Evolutionary conservation across 2,113 vertebrate genomes (phyloP).

Genomic region (Psilopsiagon aurifrons): DNA sequence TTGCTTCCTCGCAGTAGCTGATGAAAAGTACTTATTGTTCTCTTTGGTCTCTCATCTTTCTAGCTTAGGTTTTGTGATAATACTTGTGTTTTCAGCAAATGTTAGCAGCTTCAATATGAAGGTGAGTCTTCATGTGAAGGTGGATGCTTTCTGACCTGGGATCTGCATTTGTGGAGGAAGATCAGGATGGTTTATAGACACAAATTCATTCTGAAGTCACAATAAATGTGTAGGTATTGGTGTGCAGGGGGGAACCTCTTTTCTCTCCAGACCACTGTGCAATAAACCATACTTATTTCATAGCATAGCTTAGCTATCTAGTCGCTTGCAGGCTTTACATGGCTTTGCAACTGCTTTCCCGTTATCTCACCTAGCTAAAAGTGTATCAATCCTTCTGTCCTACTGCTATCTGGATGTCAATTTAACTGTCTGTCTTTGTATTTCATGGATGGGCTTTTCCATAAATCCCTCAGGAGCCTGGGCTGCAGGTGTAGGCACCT

Average conservation of each 20-base stretch:
- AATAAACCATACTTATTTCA: not conserved
- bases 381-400: not conserved
- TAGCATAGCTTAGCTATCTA: not conserved
- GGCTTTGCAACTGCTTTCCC: not conserved
- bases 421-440: not conserved
- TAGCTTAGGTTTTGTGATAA: not conserved
- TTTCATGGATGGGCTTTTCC: not conserved
- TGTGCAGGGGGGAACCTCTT: not conserved
- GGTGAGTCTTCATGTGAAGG: not conserved
- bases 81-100: not conserved
- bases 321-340: not conserved
- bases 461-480: not conserved
- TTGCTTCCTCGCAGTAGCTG: not conserved
- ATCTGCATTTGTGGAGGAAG: not conserved
- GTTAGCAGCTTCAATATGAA: rapidly evolving
- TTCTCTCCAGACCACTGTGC: not conserved
- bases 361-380: not conserved
- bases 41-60: not conserved
- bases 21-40: not conserved
- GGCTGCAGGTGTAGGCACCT: not conserved
- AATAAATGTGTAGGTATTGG: not conserved
- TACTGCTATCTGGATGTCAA: not conserved
- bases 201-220: not conserved
- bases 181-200: not conserved
- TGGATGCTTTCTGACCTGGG: not conserved